Percentiles rank a stretch among this genome's conserved stretches.
phyloP scores from a whole-genome alignment of 2,888 invertebrate species.

The Leucania comma region DNA sequence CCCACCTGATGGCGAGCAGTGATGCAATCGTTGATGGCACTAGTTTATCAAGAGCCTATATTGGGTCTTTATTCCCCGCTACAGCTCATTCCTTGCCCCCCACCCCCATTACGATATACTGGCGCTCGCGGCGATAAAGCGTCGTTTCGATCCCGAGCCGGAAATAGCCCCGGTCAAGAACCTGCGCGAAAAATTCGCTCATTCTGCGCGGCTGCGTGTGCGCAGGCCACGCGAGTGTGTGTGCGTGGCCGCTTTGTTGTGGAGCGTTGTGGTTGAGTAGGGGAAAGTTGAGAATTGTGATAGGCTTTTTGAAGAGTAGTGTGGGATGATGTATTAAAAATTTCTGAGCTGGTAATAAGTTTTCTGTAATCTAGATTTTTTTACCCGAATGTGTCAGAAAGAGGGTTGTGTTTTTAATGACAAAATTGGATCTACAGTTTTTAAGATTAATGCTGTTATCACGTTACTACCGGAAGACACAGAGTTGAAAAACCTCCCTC shows the following conservation, averaged over 20 bases:
- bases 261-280: neutral
- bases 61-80: conserved; percentile 3
- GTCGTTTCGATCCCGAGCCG: conserved; percentile 79
- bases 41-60: no score
- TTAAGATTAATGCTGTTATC: no score
- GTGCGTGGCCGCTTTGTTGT: conserved; percentile 40
- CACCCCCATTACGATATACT: conserved; percentile 44
- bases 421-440: no score
- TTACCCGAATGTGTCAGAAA: no score
- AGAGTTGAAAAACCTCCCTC: no score
- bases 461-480: no score
- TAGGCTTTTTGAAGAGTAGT: neutral
- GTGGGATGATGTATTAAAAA: no score
- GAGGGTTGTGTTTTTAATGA: no score
- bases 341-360: no score
- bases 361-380: no score
- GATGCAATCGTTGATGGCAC: no score
- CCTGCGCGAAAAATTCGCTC: conserved; percentile 77
- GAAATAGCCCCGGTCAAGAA: conserved; percentile 85
- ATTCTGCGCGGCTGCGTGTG: conserved; percentile 52
- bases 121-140: conserved; percentile 75
- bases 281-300: neutral
- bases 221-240: conserved; percentile 13
- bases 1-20: no score
- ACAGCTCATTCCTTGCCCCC: conserved; percentile 12